Evolutionary conservation across 2,888 invertebrate genomes (phyloP), one percentile per base, ranked within the genome.

Genomic region (Spisula subtruncata): DNA sequence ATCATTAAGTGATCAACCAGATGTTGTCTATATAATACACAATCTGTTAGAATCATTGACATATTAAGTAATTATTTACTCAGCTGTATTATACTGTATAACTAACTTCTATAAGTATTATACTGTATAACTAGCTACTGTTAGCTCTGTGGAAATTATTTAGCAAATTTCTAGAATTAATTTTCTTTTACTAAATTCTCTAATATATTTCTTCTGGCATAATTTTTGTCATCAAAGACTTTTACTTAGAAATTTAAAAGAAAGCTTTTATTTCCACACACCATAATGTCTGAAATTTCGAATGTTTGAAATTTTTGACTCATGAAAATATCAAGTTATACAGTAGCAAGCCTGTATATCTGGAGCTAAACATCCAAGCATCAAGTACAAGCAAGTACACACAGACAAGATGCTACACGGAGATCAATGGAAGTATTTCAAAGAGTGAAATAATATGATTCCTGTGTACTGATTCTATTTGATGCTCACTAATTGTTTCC

Each of bases 361-460:
- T 75, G 41, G 41, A 41, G 41, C 75, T 32, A 75, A 18, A 35
- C n/a, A 14, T 32, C 10, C 18, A 75, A 2, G 16, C 18, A 75
- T 35, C 12, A 75, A 75, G 32, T 32, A 14, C 32, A 66, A 25
- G n/a, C 25, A 66, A 66, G n/a, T n/a, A n/a, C n/a, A n/a, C n/a
- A 14, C 32, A 66, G 60, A 25, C 25, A 66, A 66, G n/a, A 66
- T 66, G 60, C 25, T 75, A 35, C 29, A 75, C 16, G 41, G 2
- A 41, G 41, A 41, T 18, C 16, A 32, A 75, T 75, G 75, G 0
- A 2, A 16, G 5, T 6, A 75, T 75, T 75, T 75, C 75, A 75
- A 75, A 75, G 75, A 75, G 75, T 75, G 32, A 32, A 75, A 35
- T 75, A 35, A 35, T 75, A 32, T 75, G 32, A 32, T 75, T 75